Evolutionary conservation across 2,797 vertebrate species (phyloP).

Genomic region (Alosa sapidissima): DNA sequence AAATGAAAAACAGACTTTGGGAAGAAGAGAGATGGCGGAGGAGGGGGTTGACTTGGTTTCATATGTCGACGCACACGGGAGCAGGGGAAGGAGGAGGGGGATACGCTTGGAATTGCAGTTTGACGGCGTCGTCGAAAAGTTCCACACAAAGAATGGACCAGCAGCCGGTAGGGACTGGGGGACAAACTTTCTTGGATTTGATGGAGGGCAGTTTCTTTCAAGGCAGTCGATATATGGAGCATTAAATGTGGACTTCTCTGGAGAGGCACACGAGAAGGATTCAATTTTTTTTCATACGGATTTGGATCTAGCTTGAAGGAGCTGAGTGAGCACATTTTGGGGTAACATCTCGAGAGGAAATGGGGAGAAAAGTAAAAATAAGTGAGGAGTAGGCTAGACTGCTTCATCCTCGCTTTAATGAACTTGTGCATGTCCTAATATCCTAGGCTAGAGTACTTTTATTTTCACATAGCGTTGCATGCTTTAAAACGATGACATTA

Average conservation of each 20-base stretch:
- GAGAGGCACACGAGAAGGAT: constrained; percentile 18
- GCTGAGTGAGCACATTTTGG: constrained; percentile 68
- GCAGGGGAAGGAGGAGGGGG: constrained; percentile 44
- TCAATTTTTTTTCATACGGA: constrained; percentile 33
- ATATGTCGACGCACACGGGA: constrained; percentile 54
- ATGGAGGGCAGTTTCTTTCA: constrained; percentile 28
- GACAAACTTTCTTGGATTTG: constrained; percentile 34
- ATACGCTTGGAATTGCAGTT: constrained; percentile 51
- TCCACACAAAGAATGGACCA: constrained; percentile 51
- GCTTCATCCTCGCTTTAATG: not conserved
- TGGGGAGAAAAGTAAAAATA: constrained; percentile 38
- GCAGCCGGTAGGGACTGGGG: constrained; percentile 34
- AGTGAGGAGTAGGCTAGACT: not conserved
- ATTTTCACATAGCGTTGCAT: not conserved
- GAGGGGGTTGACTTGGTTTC: constrained; percentile 56
- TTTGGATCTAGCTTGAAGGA: constrained; percentile 36
- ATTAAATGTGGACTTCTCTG: constrained; percentile 19
- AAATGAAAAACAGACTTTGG: constrained; percentile 73
- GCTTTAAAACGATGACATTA: not conserved
- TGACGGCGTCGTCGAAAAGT: constrained; percentile 44
- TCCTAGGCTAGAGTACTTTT: not conserved
- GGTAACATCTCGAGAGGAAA: constrained; percentile 46
- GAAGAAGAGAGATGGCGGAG: constrained; percentile 45
- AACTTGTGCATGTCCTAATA: not conserved
- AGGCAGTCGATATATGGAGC: not conserved